phyloP scores from a whole-genome alignment of 2,113 vertebrate genomes.

The Delphinapterus leucas region DNA sequence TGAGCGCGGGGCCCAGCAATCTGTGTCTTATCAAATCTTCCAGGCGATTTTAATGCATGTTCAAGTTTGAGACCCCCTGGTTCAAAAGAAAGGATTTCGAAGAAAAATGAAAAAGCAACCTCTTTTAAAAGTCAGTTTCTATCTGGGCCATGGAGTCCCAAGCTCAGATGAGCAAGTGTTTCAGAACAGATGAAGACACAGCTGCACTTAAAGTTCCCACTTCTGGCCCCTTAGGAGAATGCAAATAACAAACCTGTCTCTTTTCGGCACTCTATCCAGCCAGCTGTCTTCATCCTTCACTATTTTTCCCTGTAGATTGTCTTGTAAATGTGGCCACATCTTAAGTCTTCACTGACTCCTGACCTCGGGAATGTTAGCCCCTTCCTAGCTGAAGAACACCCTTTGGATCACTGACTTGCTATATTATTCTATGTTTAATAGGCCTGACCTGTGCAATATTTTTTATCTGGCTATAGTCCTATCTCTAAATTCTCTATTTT shows the following conservation, averaged over 20 bases:
- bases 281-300: conserved; percentile 62
- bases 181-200: conserved; percentile 59
- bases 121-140: conserved; percentile 63
- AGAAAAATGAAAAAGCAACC: background rate
- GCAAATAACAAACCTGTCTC: conserved; percentile 57
- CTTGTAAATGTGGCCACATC: conserved; percentile 74
- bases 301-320: conserved; percentile 74
- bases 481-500: conserved; percentile 84
- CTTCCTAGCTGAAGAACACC: conserved; percentile 73
- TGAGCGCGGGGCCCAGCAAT: background rate
- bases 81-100: background rate
- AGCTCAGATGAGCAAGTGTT: conserved; percentile 1
- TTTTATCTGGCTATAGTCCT: conserved; percentile 80
- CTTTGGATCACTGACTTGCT: conserved; percentile 79
- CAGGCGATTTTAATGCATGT: background rate
- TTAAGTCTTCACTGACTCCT: conserved; percentile 74
- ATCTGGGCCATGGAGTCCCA: conserved; percentile 16
- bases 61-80: background rate
- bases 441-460: conserved; percentile 81
- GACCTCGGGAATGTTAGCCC: conserved; percentile 75
- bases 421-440: conserved; percentile 85
- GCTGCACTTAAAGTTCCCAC: conserved; percentile 60
- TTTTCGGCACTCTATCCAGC: conserved; percentile 54
- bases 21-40: no score
- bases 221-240: conserved; percentile 53